Percentiles rank a stretch among this genome's conserved stretches.
phyloP scores from a whole-genome alignment of 2,888 invertebrate species.

The Invenusta paracnida region DNA sequence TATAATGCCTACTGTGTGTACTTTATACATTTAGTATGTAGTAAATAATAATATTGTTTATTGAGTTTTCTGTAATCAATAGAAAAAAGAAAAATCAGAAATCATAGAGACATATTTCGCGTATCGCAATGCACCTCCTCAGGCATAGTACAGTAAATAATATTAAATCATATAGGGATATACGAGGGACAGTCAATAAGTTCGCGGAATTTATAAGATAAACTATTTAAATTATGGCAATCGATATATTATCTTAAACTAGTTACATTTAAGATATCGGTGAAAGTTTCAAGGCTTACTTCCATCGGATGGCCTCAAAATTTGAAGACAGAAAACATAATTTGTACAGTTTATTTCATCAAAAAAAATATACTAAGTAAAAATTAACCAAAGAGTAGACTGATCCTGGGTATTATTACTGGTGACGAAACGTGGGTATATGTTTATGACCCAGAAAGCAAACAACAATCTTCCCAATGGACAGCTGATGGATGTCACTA shows the following conservation, averaged over 20 bases:
- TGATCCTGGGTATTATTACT: slow-evolving; percentile 11
- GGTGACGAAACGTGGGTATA: slow-evolving; percentile 34
- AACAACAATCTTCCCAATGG: slow-evolving; percentile 17
- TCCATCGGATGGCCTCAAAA: not conserved
- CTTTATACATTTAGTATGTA: too few species aligned
- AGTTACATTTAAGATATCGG: not conserved
- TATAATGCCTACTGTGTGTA: too few species aligned
- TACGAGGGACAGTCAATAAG: too few species aligned
- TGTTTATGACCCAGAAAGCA: slow-evolving; percentile 28
- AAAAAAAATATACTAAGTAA: too few species aligned
- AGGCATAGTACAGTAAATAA: too few species aligned
- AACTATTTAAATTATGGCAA: not conserved
- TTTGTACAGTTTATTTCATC: too few species aligned
- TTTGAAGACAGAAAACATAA: not conserved
- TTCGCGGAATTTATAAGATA: too few species aligned
- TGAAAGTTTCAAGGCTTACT: not conserved
- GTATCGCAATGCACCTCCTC: too few species aligned
- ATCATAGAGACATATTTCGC: too few species aligned
- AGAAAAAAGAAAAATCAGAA: too few species aligned
- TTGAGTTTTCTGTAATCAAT: not conserved
- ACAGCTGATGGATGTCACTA: not conserved
- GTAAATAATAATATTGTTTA: not conserved
- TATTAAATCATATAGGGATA: too few species aligned
- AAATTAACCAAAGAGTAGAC: too few species aligned
- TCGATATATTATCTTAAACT: not conserved